phyloP scores from a whole-genome alignment of 2,113 vertebrate species.

The Lates calcarifer region DNA sequence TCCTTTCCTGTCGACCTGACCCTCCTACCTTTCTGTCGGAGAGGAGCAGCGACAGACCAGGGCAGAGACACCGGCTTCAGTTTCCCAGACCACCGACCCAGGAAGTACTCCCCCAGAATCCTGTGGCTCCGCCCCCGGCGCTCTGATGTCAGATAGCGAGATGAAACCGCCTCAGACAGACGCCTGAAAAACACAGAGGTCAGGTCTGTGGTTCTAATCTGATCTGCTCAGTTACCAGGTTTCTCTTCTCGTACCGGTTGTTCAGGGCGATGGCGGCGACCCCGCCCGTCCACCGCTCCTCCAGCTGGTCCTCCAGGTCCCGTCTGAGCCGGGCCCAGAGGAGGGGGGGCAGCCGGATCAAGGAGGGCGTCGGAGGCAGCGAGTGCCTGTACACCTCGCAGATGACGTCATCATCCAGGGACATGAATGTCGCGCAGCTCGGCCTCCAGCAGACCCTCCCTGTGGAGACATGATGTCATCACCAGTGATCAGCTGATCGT shows the following conservation, averaged over 20 bases:
- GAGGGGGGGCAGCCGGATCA: slow-evolving; percentile 85
- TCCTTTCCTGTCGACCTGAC: no score
- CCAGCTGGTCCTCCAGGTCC: slow-evolving; percentile 83
- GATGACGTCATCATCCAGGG: slow-evolving; percentile 88
- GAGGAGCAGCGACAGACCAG: slow-evolving; percentile 78
- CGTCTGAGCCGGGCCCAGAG: slow-evolving; percentile 84
- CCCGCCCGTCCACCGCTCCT: slow-evolving; percentile 78
- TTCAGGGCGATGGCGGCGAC: slow-evolving; percentile 75
- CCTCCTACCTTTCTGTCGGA: slow-evolving; percentile 90
- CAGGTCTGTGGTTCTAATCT: background rate
- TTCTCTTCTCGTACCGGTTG: slow-evolving; percentile 77
- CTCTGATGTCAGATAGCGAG: slow-evolving; percentile 77
- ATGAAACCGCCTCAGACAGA: slow-evolving; percentile 77
- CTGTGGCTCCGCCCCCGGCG: slow-evolving; percentile 73
- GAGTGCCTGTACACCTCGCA: slow-evolving; percentile 83
- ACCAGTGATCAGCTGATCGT: background rate
- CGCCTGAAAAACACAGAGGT: slow-evolving; percentile 71
- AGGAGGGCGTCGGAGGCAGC: slow-evolving; percentile 80
- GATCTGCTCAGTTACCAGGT: background rate
- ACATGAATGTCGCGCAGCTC: slow-evolving; percentile 90
- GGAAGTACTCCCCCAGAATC: slow-evolving; percentile 86
- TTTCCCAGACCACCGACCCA: slow-evolving; percentile 85
- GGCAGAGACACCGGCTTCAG: slow-evolving; percentile 84
- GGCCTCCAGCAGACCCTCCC: slow-evolving; percentile 86
- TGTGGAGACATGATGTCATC: slow-evolving; percentile 64